These are phyloP conservation scores for Synergus itoensis DNA, from an alignment of 2,888 invertebrate genomes.

Conservation along the genomic window DNA sequence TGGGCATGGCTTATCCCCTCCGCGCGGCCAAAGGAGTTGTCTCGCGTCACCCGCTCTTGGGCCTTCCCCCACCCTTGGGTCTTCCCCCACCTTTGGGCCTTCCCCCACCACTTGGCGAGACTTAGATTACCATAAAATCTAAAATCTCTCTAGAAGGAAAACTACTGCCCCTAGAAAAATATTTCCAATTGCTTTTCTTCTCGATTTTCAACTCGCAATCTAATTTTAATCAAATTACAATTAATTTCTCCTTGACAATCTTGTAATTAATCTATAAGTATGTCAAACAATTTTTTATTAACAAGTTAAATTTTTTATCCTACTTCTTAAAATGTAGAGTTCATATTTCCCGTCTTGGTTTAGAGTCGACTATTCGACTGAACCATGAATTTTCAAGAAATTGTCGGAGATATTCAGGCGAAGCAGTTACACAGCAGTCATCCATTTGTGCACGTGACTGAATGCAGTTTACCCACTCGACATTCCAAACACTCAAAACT, in stretches of 20 bases:
- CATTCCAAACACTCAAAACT: conserved; percentile 71
- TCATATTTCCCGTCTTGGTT: neutral
- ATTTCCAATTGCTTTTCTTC: neutral
- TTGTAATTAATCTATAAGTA: too few species aligned
- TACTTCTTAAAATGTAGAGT: neutral
- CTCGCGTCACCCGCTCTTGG: neutral
- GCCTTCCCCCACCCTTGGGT: neutral
- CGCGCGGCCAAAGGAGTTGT: neutral
- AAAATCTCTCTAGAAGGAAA: neutral
- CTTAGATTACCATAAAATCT: neutral
- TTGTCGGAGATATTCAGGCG: conserved; percentile 47
- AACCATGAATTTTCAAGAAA: conserved; percentile 23
- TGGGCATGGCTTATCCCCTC: neutral
- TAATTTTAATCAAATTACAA: neutral
- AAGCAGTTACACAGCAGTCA: conserved; percentile 56
- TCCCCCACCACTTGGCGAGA: neutral
- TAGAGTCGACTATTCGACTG: neutral
- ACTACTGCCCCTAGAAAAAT: neutral
- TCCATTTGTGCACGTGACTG: conserved; percentile 65
- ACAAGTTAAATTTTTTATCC: neutral
- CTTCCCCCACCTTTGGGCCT: neutral
- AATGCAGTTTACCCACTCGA: conserved; percentile 67
- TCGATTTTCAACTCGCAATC: neutral
- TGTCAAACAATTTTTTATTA: neutral
- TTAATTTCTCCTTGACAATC: neutral